These are phyloP conservation scores for Xiphophorus maculatus DNA, from an alignment of 2,113 vertebrate genomes.

Conservation along the genomic window DNA sequence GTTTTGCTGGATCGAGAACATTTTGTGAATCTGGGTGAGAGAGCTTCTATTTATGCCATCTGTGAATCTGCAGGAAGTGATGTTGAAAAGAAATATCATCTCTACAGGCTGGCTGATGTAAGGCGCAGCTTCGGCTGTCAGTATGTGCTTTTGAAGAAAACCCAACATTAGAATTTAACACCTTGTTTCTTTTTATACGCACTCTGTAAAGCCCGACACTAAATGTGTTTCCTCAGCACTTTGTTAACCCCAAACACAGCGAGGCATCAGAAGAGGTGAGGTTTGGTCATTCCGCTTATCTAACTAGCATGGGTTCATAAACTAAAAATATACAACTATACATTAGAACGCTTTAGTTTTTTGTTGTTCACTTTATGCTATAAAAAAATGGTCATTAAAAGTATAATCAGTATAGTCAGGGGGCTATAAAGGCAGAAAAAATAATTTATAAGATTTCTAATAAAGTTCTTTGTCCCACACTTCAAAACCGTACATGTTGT, in stretches of 20 bases:
- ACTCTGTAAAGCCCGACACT: constrained; percentile 21
- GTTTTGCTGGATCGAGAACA: neutral
- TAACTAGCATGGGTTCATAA: neutral
- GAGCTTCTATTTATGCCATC: constrained; percentile 1
- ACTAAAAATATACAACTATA: too few relatives aligned
- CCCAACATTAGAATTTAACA: constrained; percentile 35
- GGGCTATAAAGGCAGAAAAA: too few relatives aligned
- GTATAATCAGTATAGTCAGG: too few relatives aligned
- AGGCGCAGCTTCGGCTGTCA: constrained; percentile 1
- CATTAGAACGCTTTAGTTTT: too few relatives aligned
- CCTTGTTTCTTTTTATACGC: constrained; percentile 17
- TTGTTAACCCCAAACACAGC: neutral
- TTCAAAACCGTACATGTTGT: too few relatives aligned
- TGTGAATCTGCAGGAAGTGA: constrained; percentile 1
- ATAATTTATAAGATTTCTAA: too few relatives aligned
- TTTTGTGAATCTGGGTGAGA: neutral
- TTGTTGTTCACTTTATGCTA: neutral
- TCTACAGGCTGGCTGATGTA: constrained; percentile 14
- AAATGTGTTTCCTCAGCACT: neutral
- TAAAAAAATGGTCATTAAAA: neutral
- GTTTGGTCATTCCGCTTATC: neutral
- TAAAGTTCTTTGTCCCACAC: too few relatives aligned
- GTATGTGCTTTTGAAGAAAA: constrained; percentile 26
- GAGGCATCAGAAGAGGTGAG: constrained; percentile 29
- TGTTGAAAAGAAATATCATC: neutral